phyloP scores from a whole-genome alignment of 2,113 vertebrate species.

The Myrmecophaga tridactyla region DNA sequence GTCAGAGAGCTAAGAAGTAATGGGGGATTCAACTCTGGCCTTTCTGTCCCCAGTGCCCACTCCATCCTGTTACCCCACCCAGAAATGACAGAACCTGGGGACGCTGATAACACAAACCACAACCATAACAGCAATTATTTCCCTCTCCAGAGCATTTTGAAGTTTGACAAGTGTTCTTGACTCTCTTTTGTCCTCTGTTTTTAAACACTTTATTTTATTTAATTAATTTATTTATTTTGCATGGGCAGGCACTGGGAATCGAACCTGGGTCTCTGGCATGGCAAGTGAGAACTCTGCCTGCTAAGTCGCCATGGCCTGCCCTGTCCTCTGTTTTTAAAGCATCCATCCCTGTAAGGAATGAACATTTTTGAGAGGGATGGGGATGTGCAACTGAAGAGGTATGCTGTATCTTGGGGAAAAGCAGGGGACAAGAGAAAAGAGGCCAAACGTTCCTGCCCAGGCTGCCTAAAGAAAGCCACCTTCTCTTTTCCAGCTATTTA shows the following conservation, averaged over 20 bases:
- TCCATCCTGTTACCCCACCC: no score
- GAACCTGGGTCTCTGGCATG: no score
- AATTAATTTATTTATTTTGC: no score
- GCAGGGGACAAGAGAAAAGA: not conserved
- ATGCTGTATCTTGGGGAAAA: not conserved
- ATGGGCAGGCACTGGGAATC: no score
- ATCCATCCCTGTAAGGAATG: not conserved
- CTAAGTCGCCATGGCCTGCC: no score
- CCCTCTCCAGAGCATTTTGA: not conserved
- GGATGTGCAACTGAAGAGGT: not conserved
- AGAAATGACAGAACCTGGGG: not conserved
- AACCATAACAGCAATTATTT: fast-evolving
- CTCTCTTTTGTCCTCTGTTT: not conserved
- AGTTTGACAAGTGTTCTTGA: fast-evolving
- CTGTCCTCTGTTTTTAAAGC: not conserved
- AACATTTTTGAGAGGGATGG: no score
- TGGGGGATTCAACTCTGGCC: no score
- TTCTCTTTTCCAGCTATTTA: not conserved
- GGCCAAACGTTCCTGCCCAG: not conserved
- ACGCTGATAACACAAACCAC: no score
- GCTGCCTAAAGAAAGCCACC: not conserved
- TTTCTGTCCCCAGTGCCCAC: no score
- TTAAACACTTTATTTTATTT: not conserved
- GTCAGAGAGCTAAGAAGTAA: not conserved
- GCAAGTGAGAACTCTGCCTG: no score